phyloP scores from a whole-genome alignment of 2,113 vertebrate species.

The Phoxinus phoxinus region DNA sequence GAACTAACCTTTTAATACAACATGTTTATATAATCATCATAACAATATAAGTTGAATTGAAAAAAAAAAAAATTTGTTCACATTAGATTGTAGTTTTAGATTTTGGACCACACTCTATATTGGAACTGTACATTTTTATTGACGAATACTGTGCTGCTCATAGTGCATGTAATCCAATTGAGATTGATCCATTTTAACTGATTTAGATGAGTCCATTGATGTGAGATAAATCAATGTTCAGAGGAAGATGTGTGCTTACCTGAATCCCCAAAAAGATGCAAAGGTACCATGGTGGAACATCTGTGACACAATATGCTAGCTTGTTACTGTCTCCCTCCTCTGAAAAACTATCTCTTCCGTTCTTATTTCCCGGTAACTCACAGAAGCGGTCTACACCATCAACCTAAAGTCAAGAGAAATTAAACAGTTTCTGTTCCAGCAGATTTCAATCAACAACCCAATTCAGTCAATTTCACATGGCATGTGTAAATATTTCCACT shows the following conservation, averaged over 20 bases:
- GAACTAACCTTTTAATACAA: too few relatives aligned
- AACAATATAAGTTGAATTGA: too few relatives aligned
- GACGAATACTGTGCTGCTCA: background rate
- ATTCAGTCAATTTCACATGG: background rate
- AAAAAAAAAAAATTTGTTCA: too few relatives aligned
- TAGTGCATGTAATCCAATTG: background rate
- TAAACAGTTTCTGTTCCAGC: background rate
- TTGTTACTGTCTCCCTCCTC: conserved; percentile 59
- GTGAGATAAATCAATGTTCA: background rate
- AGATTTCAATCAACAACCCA: background rate
- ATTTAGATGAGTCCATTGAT: background rate
- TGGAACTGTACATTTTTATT: background rate
- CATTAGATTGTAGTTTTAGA: too few relatives aligned
- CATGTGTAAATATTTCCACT: background rate
- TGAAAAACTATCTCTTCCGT: conserved; percentile 38
- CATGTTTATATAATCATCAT: too few relatives aligned
- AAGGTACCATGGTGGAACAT: conserved; percentile 90
- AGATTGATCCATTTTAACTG: background rate
- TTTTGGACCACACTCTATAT: background rate
- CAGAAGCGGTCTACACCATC: conserved; percentile 65
- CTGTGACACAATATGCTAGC: conserved; percentile 83
- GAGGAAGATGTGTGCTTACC: conserved; percentile 66
- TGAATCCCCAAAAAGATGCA: conserved; percentile 93
- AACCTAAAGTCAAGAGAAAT: conserved; percentile 57
- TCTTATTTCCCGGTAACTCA: conserved; percentile 59